Evolutionary conservation across 2,797 vertebrate genomes (phyloP).

Genomic region (Poliocrania exsul): DNA sequence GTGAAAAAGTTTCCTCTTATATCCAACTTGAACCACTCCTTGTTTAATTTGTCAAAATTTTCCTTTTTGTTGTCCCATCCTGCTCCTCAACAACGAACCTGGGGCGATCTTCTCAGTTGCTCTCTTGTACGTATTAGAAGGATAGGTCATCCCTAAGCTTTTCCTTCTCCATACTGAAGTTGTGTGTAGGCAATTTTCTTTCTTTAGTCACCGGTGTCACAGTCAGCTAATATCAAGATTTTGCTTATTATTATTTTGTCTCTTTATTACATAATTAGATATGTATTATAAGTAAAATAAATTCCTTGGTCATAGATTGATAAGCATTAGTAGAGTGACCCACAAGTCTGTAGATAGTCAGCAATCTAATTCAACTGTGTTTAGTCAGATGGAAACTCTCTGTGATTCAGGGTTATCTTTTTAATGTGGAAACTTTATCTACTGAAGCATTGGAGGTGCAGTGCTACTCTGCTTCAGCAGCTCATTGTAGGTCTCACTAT

Average conservation of each 20-base stretch:
- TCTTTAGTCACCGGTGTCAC: background rate
- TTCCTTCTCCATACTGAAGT: background rate
- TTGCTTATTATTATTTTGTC: background rate
- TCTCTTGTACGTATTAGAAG: background rate
- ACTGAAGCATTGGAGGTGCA: background rate
- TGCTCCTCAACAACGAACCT: background rate
- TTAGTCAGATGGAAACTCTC: background rate
- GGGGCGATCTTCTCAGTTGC: fast-evolving
- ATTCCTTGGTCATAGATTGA: background rate
- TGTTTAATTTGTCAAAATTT: background rate
- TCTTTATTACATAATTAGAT: background rate
- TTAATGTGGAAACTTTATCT: background rate
- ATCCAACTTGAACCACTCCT: fast-evolving
- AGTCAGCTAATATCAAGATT: background rate
- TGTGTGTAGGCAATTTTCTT: background rate
- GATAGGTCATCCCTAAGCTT: fast-evolving
- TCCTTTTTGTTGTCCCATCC: background rate
- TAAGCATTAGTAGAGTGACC: background rate
- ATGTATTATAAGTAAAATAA: background rate
- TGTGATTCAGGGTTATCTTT: background rate
- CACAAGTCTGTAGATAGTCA: background rate
- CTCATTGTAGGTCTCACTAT: background rate
- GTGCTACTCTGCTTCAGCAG: background rate
- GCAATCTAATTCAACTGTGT: background rate
- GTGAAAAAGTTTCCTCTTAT: background rate